phyloP scores from a whole-genome alignment of 2,888 invertebrate species.

The Eupithecia pulchellata region DNA sequence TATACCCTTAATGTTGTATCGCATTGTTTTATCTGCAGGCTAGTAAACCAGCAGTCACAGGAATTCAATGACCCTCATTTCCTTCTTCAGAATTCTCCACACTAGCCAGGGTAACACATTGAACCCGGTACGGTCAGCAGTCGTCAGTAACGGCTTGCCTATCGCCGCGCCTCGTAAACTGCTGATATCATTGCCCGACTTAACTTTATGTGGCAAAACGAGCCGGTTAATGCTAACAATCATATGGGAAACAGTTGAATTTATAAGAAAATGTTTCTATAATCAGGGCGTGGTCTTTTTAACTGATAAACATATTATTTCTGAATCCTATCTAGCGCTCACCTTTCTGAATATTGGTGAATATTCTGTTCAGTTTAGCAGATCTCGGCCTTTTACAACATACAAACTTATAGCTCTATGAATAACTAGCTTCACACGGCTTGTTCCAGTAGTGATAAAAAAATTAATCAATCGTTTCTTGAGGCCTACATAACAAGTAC shows the following conservation, averaged over 20 bases:
- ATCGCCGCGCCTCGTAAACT: constrained; percentile 77
- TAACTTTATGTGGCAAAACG: constrained; percentile 63
- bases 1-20: too few relatives aligned
- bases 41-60: not conserved
- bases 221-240: constrained; percentile 41
- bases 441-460: not conserved
- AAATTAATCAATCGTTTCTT: too few relatives aligned
- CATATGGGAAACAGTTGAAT: constrained; percentile 24
- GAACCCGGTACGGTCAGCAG: constrained; percentile 2
- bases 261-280: constrained; percentile 15
- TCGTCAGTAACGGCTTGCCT: constrained; percentile 54
- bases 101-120: constrained; percentile 12
- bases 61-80: not conserved
- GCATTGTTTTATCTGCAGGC: not conserved
- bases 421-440: not conserved
- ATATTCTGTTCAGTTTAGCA: not conserved
- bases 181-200: constrained; percentile 69
- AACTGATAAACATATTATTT: not conserved
- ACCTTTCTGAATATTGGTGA: not conserved
- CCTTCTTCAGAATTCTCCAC: not conserved
- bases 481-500: too few relatives aligned
- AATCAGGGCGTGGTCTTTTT: not conserved
- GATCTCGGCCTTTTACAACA: not conserved
- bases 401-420: too few relatives aligned
- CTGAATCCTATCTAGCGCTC: not conserved